Conservation (phyloP, 2,888 invertebrate species). For the Deilephila porcellus region DNA sequence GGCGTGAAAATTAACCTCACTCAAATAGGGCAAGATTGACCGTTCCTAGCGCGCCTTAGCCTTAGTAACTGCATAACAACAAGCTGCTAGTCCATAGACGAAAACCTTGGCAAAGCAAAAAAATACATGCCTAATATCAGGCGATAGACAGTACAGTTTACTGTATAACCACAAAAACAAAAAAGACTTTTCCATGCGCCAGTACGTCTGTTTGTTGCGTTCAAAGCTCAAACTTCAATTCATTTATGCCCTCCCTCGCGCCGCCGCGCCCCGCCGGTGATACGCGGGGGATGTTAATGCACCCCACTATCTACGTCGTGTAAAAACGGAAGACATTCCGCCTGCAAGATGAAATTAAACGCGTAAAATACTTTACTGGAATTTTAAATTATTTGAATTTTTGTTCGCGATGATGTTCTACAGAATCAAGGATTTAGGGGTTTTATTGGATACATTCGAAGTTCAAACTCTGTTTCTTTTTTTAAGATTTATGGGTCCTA, state of each 20-base stretch:
- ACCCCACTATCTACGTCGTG: slow-evolving; percentile 4
- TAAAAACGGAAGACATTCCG: neutral
- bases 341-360: neutral
- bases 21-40: too few species aligned
- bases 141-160: too few species aligned
- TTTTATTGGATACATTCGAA: too few species aligned
- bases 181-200: neutral
- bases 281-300: slow-evolving; percentile 20
- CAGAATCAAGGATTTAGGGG: too few species aligned
- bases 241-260: neutral
- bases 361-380: neutral
- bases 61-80: neutral
- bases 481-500: too few species aligned
- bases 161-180: neutral
- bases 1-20: too few species aligned
- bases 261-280: slow-evolving; percentile 1
- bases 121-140: too few species aligned
- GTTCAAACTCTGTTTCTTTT: too few species aligned
- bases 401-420: too few species aligned
- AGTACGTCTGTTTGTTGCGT: slow-evolving; percentile 28
- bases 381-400: neutral
- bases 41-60: too few species aligned
- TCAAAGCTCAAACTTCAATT: slow-evolving; percentile 31
- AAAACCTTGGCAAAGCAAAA: too few species aligned
- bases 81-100: too few species aligned